phyloP scores from a whole-genome alignment of 2,888 invertebrate genomes.

The Keiferia lycopersicella region DNA sequence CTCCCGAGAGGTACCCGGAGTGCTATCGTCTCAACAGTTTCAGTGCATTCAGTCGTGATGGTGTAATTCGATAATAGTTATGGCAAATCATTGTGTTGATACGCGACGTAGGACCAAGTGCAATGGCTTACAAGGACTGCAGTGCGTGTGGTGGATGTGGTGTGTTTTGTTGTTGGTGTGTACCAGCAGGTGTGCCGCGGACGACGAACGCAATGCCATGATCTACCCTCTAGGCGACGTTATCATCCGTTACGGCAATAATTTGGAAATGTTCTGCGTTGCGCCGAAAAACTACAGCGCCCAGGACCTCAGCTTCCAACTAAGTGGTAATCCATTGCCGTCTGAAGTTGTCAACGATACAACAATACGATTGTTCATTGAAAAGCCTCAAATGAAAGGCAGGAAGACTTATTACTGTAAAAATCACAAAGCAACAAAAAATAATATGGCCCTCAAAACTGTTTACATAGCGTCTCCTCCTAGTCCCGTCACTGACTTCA shows the following conservation, averaged over 20 bases:
- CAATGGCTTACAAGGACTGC: conserved; percentile 53
- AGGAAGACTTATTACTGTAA: conserved; percentile 76
- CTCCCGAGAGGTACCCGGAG: conserved; percentile 57
- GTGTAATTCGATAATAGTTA: conserved; percentile 59
- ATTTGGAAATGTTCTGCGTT: conserved; percentile 84
- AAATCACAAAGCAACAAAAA: conserved; percentile 47
- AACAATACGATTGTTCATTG: conserved; percentile 80
- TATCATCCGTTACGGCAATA: conserved; percentile 79
- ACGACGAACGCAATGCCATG: conserved; percentile 55
- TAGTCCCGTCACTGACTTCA: conserved; percentile 84
- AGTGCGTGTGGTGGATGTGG: conserved; percentile 64
- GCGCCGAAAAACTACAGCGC: conserved; percentile 67
- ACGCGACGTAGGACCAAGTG: conserved; percentile 57
- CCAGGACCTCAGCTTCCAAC: conserved; percentile 69
- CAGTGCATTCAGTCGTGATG: conserved; percentile 59
- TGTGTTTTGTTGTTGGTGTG: conserved; percentile 62
- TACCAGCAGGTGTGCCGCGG: conserved; percentile 17
- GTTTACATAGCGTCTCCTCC: conserved; percentile 81
- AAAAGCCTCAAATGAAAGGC: conserved; percentile 50
- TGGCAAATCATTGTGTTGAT: conserved; percentile 58
- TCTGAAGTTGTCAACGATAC: conserved; percentile 83
- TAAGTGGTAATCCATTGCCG: conserved; percentile 41
- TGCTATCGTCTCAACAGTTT: conserved; percentile 56
- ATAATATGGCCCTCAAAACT: conserved; percentile 54
- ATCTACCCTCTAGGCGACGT: conserved; percentile 81